A percentile compares a stretch with the other conserved stretches of the same genome.
phyloP scores from a whole-genome alignment of 2,888 invertebrate species.

The Diarsia mendica region DNA sequence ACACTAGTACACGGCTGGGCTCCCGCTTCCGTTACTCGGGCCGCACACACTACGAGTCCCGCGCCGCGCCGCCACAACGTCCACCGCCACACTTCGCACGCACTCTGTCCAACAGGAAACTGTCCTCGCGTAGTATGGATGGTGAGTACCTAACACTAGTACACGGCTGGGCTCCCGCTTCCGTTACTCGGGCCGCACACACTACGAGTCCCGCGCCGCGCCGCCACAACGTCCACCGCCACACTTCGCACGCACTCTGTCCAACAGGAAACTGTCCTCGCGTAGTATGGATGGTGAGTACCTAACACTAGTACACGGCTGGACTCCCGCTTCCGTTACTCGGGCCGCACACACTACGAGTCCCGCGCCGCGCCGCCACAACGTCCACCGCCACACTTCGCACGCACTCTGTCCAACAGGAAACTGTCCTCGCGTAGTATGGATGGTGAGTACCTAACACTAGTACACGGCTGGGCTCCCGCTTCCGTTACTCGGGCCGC shows the following conservation, averaged over 20 bases:
- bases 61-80: slow-evolving; percentile 96
- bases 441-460: slow-evolving; percentile 94
- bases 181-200: slow-evolving; percentile 98
- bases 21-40: slow-evolving; percentile 99
- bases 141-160: slow-evolving; percentile 92
- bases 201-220: slow-evolving; percentile 97
- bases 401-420: slow-evolving; percentile 95
- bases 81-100: slow-evolving; percentile 96
- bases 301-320: no score
- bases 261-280: slow-evolving; percentile 94
- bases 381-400: slow-evolving; percentile 96
- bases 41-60: slow-evolving; percentile 98
- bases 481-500: slow-evolving; percentile 98
- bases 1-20: slow-evolving; percentile 96
- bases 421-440: slow-evolving; percentile 95
- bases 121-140: slow-evolving; percentile 96
- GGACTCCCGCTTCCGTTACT: slow-evolving; percentile 98
- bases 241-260: slow-evolving; percentile 96
- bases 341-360: slow-evolving; percentile 99
- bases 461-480: slow-evolving; percentile 97
- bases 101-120: slow-evolving; percentile 94
- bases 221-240: slow-evolving; percentile 96
- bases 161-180: slow-evolving; percentile 97
- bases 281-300: slow-evolving; percentile 96
- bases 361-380: slow-evolving; percentile 96